Evolutionary conservation across 2,888 invertebrate genomes (phyloP).

Genomic region (Petrolisthes manimaculis): DNA sequence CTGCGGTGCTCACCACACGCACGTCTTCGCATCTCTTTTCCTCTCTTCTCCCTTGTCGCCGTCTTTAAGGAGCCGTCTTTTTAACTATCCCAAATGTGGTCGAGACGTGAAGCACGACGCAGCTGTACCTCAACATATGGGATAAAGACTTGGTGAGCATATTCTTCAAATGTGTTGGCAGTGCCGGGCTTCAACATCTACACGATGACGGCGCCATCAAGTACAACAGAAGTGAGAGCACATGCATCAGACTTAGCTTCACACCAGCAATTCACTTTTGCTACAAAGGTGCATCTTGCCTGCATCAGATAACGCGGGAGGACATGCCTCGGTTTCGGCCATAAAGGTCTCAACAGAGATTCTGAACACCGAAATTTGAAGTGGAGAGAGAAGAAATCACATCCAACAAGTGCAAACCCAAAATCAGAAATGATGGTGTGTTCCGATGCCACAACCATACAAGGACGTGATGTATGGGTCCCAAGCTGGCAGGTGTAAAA

Average conservation of each 20-base stretch:
- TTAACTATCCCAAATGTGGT: constrained; percentile 8
- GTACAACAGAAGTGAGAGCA: neutral
- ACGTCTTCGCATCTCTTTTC: neutral
- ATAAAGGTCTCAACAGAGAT: constrained; percentile 8
- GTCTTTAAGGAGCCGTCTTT: neutral
- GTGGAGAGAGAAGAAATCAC: too few species aligned
- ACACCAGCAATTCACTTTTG: neutral
- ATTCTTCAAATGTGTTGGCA: constrained; percentile 12
- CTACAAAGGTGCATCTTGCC: constrained; percentile 12
- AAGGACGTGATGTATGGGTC: too few species aligned
- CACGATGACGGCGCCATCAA: neutral
- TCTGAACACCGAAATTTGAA: too few species aligned
- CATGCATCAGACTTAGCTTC: neutral
- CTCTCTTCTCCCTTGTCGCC: neutral
- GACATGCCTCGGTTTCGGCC: constrained; percentile 6
- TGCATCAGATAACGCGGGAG: constrained; percentile 25
- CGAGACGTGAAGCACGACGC: constrained; percentile 6
- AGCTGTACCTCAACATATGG: constrained; percentile 1
- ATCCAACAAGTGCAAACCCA: too few species aligned
- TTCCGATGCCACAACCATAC: too few species aligned
- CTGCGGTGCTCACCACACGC: constrained; percentile 8
- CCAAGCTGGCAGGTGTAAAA: too few species aligned
- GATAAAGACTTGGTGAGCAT: neutral
- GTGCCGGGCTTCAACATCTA: constrained; percentile 25
- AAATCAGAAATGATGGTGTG: too few species aligned